These are phyloP conservation scores for Stegophylla sp. DNA, from an alignment of 2,888 invertebrate genomes.

Conservation along the genomic window DNA sequence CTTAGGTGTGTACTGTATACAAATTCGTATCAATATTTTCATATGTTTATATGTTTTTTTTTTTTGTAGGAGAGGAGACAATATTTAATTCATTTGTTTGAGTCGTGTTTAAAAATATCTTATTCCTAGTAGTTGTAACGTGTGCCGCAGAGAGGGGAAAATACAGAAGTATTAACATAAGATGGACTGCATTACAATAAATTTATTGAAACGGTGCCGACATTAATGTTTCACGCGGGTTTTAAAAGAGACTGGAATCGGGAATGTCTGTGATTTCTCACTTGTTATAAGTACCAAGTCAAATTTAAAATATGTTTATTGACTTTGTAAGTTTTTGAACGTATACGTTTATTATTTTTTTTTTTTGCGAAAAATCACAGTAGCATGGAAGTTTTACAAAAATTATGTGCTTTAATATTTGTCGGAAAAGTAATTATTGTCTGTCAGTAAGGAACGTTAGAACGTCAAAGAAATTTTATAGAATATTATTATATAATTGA, in stretches of 20 bases:
- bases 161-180: neutral
- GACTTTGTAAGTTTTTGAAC: neutral
- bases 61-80: too few species aligned
- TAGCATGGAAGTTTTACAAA: too few species aligned
- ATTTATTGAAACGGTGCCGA: slow-evolving; percentile 17
- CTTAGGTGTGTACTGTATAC: neutral
- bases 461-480: too few species aligned
- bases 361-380: too few species aligned
- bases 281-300: neutral
- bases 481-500: too few species aligned
- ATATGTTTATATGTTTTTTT: neutral
- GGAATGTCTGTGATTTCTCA: neutral
- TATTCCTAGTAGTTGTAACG: too few species aligned
- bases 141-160: neutral
- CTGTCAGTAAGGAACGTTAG: too few species aligned
- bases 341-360: too few species aligned
- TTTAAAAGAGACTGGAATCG: slow-evolving; percentile 26
- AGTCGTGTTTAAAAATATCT: slow-evolving; percentile 16
- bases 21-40: neutral
- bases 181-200: neutral
- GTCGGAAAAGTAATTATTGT: too few species aligned
- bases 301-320: neutral
- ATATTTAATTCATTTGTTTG: neutral
- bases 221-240: slow-evolving; percentile 28
- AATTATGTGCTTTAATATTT: too few species aligned